Base-by-base conservation (phyloP, 1,140 invertebrate species). In the Drosophila ohnishii region DNA sequence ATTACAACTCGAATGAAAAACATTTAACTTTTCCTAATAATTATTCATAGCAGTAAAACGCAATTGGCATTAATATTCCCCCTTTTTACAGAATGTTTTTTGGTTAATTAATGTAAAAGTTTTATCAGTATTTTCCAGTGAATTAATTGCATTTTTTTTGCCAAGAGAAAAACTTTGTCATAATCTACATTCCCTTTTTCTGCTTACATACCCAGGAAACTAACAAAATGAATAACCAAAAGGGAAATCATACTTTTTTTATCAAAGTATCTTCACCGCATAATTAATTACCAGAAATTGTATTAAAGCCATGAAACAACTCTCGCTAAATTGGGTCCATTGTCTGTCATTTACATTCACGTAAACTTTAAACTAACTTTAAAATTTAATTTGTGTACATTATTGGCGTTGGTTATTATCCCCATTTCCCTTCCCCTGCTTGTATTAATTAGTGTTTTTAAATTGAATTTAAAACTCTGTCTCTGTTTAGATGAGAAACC, bases 371-470 rank as follows among this genome's bases (percentile, higher is more conserved):
- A 56, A 42, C 16, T 64, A 44, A 67, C 62, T 65, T 32, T 37
- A 30, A 65, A 40, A 66, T 55, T 72, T 77, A 51, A 59, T 56
- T 66, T 66, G 66, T 80, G 78, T 80, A 80, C 72, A 80, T 80
- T 80, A 80, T 80, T 80, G 78, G 78, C 78, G 65, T 69, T 69
- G 65, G 65, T 69, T 65, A 25, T 30, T 22, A 35, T 53, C 34
- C 50, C 50, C 50, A 53, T 53, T 50, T 16, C 51, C 65, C 28
- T 11, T 11, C 67, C 57, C 53, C 48, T 71, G 79, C 79, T 77
- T 65, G 65, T 73, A 53, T 71, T 83, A 71, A 64, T 66, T 77
- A 85, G 72, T 67, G 63, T 61, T 69, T 35, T 53, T 35, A 22
- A 53, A 53, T 35, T 60, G 50, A 40, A 75, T 66, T 75, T 55